Percentiles rank a stretch among this genome's conserved stretches.
Conservation (phyloP, 2,888 invertebrate species). For the Ganaspis brasiliensis region DNA sequence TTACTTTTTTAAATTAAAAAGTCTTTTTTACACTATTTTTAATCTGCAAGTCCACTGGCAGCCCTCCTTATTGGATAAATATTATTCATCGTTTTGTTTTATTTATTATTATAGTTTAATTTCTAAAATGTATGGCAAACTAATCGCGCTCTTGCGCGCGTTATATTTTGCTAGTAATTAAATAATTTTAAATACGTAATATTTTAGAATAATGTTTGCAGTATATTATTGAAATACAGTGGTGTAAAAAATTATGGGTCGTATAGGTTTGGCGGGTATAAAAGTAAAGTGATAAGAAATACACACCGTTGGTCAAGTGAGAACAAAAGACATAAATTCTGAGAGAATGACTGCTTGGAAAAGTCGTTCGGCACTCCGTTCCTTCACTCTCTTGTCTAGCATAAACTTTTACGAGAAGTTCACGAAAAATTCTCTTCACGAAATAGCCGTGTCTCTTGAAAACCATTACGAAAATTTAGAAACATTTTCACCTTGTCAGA, state of each 20-base stretch:
- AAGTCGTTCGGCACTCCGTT: background rate
- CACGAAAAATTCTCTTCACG: background rate
- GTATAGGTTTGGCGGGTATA: background rate
- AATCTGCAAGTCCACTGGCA: no score
- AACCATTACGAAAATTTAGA: constrained; percentile 12
- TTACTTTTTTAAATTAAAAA: no score
- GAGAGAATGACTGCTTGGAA: constrained; percentile 24
- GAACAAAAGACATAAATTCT: constrained; percentile 28
- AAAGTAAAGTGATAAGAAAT: constrained; percentile 15
- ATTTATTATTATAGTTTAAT: no score
- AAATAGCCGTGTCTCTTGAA: background rate
- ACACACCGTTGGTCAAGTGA: constrained; percentile 15
- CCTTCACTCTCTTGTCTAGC: background rate
- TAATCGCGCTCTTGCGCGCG: no score
- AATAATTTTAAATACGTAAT: no score
- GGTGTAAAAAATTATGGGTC: constrained; percentile 9
- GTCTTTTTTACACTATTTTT: no score
- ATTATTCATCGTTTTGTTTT: no score
- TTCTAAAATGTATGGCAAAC: no score
- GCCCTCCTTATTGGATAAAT: no score
- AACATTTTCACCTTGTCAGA: background rate
- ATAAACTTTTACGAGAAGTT: constrained; percentile 13
- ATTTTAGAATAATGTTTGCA: background rate
- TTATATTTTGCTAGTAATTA: no score
- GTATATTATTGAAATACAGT: background rate